These are phyloP conservation scores for Halocynthia aurantium DNA, from an alignment of 23 tunicate species.

Conservation along the genomic window DNA sequence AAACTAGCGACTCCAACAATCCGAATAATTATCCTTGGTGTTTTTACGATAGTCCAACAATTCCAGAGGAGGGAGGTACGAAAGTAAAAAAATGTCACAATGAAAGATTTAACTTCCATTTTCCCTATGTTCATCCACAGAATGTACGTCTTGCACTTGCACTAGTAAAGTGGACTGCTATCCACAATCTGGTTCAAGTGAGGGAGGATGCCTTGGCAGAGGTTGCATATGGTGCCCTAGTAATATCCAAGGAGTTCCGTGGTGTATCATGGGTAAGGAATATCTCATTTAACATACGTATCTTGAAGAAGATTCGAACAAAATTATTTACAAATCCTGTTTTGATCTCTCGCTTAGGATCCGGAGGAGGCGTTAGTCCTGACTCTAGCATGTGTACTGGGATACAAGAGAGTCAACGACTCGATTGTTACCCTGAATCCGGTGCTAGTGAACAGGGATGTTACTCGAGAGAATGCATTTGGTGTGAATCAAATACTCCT, in stretches of 20 bases:
- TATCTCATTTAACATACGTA: neutral
- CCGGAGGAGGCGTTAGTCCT: too few species aligned
- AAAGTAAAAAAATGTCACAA: neutral
- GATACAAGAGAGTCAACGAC: too few species aligned
- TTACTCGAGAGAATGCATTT: neutral
- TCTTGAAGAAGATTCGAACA: neutral
- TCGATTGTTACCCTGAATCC: conserved; percentile 1
- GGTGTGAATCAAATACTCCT: neutral
- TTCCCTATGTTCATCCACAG: conserved; percentile 7
- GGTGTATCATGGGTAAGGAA: conserved; percentile 63
- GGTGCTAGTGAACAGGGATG: neutral
- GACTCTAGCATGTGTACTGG: too few species aligned
- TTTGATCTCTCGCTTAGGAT: too few species aligned
- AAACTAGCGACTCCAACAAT: conserved; percentile 47
- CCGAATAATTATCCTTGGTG: conserved; percentile 95
- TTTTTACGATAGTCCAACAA: conserved; percentile 41
- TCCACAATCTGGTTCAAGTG: conserved; percentile 94
- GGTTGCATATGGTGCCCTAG: conserved; percentile 96
- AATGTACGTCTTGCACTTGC: conserved; percentile 70
- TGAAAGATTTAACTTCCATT: too few species aligned
- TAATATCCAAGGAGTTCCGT: conserved; percentile 52
- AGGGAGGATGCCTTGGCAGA: conserved; percentile 72
- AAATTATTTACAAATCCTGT: neutral
- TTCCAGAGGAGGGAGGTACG: conserved; percentile 1
- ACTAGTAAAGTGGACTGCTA: conserved; percentile 71